phyloP scores from a whole-genome alignment of 2,113 vertebrate genomes.

The Chiloscyllium plagiosum region DNA sequence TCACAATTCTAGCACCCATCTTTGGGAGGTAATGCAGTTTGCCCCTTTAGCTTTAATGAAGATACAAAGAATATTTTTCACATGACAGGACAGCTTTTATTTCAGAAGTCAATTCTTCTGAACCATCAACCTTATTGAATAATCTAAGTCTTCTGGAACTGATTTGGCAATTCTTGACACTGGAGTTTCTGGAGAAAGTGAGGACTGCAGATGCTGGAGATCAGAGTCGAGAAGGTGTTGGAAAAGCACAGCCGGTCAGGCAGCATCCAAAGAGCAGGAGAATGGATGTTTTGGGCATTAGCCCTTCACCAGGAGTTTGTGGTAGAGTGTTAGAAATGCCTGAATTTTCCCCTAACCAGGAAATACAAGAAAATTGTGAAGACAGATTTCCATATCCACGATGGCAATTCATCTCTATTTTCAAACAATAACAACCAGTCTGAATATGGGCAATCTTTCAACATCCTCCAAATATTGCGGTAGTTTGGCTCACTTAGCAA shows the following conservation, averaged over 20 bases:
- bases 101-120: background rate
- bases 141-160: background rate
- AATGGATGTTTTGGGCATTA: too few species aligned
- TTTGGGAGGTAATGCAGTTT: background rate
- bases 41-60: background rate
- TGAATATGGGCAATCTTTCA: background rate
- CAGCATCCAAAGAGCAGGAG: too few species aligned
- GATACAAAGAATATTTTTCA: background rate
- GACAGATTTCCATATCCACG: background rate
- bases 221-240: too few species aligned
- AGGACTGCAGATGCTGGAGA: too few species aligned
- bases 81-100: background rate
- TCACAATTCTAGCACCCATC: background rate
- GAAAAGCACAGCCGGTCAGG: too few species aligned
- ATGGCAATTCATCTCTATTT: background rate
- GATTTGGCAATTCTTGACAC: background rate
- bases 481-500: background rate
- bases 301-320: background rate
- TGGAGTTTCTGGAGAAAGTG: background rate
- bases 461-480: background rate
- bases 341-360: background rate
- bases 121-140: background rate
- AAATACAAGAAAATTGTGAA: background rate
- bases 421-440: background rate
- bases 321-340: background rate